A percentile compares a stretch with the other conserved stretches of the same genome.
phyloP scores from a whole-genome alignment of 2,797 vertebrate species.

The Coregonus sp. region DNA sequence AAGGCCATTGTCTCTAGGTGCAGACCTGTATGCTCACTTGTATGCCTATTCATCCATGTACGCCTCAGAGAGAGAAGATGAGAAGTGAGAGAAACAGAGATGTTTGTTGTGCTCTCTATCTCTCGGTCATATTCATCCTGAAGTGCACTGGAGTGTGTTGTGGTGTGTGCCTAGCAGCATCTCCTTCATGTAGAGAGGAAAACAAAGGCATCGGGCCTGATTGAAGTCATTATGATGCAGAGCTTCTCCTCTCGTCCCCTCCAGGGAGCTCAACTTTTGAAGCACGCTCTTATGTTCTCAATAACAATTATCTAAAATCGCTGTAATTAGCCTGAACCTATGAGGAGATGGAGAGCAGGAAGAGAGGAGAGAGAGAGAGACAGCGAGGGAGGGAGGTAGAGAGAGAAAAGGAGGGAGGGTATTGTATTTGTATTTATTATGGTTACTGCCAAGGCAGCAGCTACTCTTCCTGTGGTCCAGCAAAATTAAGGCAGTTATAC shows the following conservation, averaged over 20 bases:
- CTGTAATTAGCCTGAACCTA: conserved; percentile 76
- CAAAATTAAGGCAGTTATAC: too few species aligned
- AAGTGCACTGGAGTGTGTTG: conserved; percentile 48
- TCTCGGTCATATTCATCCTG: conserved; percentile 47
- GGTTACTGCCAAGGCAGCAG: too few species aligned
- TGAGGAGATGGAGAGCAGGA: conserved; percentile 55
- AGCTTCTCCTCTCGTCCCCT: conserved; percentile 53
- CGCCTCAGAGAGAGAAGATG: neutral
- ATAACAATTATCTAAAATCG: conserved; percentile 80
- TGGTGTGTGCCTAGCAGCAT: conserved; percentile 33
- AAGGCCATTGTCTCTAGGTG: neutral
- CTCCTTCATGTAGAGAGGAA: conserved; percentile 32
- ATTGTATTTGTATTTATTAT: too few species aligned
- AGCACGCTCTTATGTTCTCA: conserved; percentile 73
- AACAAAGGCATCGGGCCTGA: conserved; percentile 69
- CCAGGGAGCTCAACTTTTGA: conserved; percentile 52
- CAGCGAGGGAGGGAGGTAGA: neutral
- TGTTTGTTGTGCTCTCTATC: conserved; percentile 38
- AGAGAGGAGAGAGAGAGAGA: neutral
- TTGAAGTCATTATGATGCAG: conserved; percentile 71
- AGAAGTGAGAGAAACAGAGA: too few species aligned
- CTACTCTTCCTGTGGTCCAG: too few species aligned
- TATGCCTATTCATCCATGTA: conserved; percentile 24
- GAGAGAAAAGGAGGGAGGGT: conserved; percentile 12
- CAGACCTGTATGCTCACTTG: conserved; percentile 7